These are phyloP conservation scores for Crotalus viridis DNA, from an alignment of 2,113 vertebrate genomes.

Conservation along the genomic window DNA sequence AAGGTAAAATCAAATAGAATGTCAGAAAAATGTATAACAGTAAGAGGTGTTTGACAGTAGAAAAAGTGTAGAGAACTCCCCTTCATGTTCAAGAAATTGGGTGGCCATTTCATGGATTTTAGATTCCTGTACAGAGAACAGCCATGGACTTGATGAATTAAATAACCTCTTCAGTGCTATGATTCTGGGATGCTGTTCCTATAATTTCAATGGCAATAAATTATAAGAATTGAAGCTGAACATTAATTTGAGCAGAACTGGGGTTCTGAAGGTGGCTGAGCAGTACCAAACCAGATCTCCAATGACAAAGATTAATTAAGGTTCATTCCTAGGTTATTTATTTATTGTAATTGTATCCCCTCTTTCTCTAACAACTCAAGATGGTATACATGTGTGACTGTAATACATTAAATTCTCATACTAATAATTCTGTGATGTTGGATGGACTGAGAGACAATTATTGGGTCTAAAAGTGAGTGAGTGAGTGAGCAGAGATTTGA, in stretches of 20 bases:
- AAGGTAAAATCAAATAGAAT: neutral
- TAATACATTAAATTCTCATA: neutral
- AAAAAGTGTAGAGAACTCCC: neutral
- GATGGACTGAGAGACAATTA: neutral
- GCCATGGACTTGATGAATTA: neutral
- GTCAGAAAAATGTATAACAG: neutral
- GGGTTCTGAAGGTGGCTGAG: neutral
- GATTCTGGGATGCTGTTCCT: neutral
- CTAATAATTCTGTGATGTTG: neutral
- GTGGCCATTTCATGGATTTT: neutral
- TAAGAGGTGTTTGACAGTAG: neutral
- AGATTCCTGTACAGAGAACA: neutral
- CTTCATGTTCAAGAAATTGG: neutral
- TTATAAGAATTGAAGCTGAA: neutral
- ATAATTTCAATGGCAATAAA: neutral
- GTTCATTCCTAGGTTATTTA: neutral
- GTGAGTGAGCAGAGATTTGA: neutral
- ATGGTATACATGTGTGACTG: neutral
- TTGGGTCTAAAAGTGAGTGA: neutral
- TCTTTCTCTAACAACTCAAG: neutral
- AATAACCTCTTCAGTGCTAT: neutral
- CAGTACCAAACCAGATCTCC: neutral
- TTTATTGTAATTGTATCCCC: neutral
- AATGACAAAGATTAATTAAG: neutral
- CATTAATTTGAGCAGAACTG: neutral